A percentile compares a stretch with the other conserved stretches of the same genome.
These are phyloP conservation scores for human (Homo sapiens) DNA, from an alignment of 2,113 vertebrate genomes.

Conservation along the genomic window GRCh38 chr1:84656001-84656500, in stretches of 20 bases:
- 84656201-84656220: neutral
- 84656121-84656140: neutral
- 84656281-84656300: neutral
- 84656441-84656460: constrained; percentile 87
- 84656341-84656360: constrained; percentile 92
- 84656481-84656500: constrained; percentile 83
- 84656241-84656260: neutral
- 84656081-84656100: neutral
- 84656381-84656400: constrained; percentile 96
- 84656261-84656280: neutral
- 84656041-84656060: neutral
- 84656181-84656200: neutral
- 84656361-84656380: constrained; percentile 98
- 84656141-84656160: neutral
- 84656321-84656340: neutral
- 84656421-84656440: constrained; percentile 92
- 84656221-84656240: neutral
- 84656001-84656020: constrained; percentile 88
- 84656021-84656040: constrained; percentile 6
- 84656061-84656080: neutral
- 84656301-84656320: neutral
- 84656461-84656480: constrained; percentile 85
- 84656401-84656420: constrained; percentile 91
- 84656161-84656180: neutral
- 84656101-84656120: neutral